These are phyloP conservation scores for Antrozous pallidus DNA, from an alignment of 2,797 vertebrate species.

Conservation along the genomic window DNA sequence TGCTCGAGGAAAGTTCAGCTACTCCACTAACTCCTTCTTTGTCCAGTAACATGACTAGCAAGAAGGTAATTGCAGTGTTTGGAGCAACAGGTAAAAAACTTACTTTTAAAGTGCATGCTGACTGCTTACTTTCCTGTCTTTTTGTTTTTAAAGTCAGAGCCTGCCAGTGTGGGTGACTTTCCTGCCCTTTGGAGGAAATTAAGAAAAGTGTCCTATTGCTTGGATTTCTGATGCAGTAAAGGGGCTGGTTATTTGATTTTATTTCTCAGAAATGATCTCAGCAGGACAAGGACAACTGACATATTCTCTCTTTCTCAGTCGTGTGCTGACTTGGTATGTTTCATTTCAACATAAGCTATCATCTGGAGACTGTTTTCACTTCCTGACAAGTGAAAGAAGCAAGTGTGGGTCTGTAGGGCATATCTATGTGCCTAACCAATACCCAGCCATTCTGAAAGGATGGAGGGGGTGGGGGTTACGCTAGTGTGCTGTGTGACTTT, in stretches of 20 bases:
- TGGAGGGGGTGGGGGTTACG: neutral
- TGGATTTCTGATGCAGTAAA: neutral
- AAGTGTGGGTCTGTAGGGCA: neutral
- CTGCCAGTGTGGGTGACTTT: neutral
- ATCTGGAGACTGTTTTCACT: neutral
- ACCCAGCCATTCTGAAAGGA: neutral
- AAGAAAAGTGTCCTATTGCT: neutral
- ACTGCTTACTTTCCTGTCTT: neutral
- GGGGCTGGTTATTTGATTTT: neutral
- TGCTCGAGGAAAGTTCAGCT: neutral
- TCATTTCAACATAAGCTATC: neutral
- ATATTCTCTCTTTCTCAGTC: neutral
- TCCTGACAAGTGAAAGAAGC: neutral
- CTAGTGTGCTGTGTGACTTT: neutral
- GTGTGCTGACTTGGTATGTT: neutral
- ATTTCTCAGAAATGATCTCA: neutral
- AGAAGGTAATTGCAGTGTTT: constrained; percentile 37
- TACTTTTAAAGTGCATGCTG: neutral
- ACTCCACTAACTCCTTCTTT: neutral
- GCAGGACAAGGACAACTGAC: neutral
- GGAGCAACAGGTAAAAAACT: constrained; percentile 55
- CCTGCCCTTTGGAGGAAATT: neutral
- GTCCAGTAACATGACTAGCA: neutral
- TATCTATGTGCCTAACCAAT: neutral
- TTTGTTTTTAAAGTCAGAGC: neutral